phyloP scores from a whole-genome alignment of 2,113 vertebrate genomes.

The Chloebia gouldiae region DNA sequence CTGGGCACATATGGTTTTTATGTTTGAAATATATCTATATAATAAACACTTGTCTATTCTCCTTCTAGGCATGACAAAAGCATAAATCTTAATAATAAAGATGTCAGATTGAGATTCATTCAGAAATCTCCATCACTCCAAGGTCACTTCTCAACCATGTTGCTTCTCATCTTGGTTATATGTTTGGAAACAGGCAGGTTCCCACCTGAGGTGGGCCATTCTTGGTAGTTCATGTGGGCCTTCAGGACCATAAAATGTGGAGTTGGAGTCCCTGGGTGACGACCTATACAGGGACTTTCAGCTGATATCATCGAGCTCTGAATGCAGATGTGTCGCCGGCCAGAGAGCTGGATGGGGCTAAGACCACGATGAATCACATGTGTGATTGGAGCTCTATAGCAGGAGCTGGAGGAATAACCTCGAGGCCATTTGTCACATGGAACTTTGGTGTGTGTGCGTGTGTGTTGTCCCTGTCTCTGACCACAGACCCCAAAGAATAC shows the following conservation, averaged over 20 bases:
- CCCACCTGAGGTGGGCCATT: neutral
- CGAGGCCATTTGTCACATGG: neutral
- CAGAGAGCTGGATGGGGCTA: neutral
- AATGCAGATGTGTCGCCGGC: neutral
- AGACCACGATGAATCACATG: neutral
- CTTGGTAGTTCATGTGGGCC: neutral
- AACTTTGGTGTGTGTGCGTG: neutral
- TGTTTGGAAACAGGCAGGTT: neutral
- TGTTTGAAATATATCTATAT: neutral
- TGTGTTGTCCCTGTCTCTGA: neutral
- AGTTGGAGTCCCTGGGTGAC: neutral
- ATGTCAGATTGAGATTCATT: neutral
- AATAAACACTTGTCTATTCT: neutral
- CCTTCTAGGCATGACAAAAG: neutral
- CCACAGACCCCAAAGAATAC: rapidly evolving
- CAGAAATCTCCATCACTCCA: neutral
- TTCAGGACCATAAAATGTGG: neutral
- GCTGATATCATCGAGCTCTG: neutral
- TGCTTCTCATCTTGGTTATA: neutral
- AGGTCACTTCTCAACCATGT: neutral
- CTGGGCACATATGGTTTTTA: neutral
- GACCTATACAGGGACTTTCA: neutral
- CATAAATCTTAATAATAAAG: neutral
- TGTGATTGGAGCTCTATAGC: neutral
- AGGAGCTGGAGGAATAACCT: neutral